Percentiles rank a stretch among this genome's conserved stretches.
Evolutionary conservation across 2,113 vertebrate species (phyloP).

Genomic region (Ascaphus truei): DNA sequence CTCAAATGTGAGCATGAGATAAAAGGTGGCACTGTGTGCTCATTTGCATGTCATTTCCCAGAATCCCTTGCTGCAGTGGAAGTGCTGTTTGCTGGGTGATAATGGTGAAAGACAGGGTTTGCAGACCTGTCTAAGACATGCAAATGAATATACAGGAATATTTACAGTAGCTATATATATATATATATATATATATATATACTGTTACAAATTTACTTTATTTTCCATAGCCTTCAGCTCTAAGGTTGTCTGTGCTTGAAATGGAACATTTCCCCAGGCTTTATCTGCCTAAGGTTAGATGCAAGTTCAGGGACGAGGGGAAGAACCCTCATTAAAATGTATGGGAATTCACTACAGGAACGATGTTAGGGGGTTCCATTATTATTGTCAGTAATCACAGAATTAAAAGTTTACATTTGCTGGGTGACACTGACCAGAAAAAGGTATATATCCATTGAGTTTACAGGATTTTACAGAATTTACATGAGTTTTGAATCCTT

Average conservation of each 20-base stretch:
- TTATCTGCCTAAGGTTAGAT: conserved; percentile 9
- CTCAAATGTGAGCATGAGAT: too few species aligned
- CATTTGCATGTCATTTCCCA: too few species aligned
- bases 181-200: too few species aligned
- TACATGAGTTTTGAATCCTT: neutral
- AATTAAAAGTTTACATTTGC: neutral
- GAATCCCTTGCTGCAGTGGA: too few species aligned
- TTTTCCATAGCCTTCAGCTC: conserved; percentile 7
- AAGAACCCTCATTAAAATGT: conserved; percentile 18
- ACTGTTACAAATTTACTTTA: too few species aligned
- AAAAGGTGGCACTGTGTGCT: too few species aligned
- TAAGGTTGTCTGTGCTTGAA: neutral
- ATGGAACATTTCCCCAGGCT: conserved; percentile 6
- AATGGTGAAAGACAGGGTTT: too few species aligned
- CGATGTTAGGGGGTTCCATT: neutral
- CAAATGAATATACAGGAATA: neutral
- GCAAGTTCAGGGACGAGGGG: conserved; percentile 7
- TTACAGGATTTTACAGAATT: neutral
- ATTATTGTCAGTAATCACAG: conserved; percentile 1
- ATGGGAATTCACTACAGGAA: conserved; percentile 8
- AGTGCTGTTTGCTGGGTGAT: too few species aligned
- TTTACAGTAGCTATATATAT: too few species aligned
- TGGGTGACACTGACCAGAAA: neutral
- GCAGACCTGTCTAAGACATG: too few species aligned
- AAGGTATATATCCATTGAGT: neutral